Conservation (phyloP, 2,888 invertebrate genomes). For the Plagodis dolabraria region DNA sequence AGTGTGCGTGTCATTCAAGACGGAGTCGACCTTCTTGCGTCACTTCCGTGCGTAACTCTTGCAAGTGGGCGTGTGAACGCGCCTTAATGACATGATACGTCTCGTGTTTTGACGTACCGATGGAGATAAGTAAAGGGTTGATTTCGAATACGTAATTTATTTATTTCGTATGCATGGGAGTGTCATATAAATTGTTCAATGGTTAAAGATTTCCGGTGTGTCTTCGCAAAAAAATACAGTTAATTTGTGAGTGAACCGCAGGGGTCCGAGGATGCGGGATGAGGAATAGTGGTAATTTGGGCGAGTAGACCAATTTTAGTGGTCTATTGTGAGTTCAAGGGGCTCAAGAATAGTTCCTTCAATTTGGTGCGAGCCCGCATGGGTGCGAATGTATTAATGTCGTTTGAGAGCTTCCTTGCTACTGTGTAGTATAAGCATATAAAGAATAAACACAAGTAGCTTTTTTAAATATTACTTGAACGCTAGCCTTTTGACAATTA, state of each 20-base stretch:
- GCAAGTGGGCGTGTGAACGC: slow-evolving; percentile 74
- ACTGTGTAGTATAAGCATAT: slow-evolving; percentile 11
- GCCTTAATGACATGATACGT: slow-evolving; percentile 58
- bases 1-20: slow-evolving; percentile 79
- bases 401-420: slow-evolving; percentile 32
- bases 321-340: slow-evolving; percentile 65
- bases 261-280: slow-evolving; percentile 78
- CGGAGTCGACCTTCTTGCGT: slow-evolving; percentile 61
- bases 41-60: slow-evolving; percentile 79
- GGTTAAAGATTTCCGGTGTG: slow-evolving; percentile 39
- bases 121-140: slow-evolving; percentile 67
- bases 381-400: slow-evolving; percentile 60
- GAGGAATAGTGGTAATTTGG: slow-evolving; percentile 76
- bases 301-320: slow-evolving; percentile 74
- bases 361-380: slow-evolving; percentile 72
- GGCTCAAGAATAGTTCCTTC: slow-evolving; percentile 76
- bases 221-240: slow-evolving; percentile 54
- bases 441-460: too few relatives aligned
- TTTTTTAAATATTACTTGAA: too few relatives aligned
- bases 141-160: slow-evolving; percentile 57
- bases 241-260: slow-evolving; percentile 58
- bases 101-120: slow-evolving; percentile 67
- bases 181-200: slow-evolving; percentile 31
- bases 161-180: slow-evolving; percentile 28
- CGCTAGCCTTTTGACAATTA: too few relatives aligned